Conservation (phyloP, 2,113 vertebrate species). For the Gambusia holbrooki region DNA sequence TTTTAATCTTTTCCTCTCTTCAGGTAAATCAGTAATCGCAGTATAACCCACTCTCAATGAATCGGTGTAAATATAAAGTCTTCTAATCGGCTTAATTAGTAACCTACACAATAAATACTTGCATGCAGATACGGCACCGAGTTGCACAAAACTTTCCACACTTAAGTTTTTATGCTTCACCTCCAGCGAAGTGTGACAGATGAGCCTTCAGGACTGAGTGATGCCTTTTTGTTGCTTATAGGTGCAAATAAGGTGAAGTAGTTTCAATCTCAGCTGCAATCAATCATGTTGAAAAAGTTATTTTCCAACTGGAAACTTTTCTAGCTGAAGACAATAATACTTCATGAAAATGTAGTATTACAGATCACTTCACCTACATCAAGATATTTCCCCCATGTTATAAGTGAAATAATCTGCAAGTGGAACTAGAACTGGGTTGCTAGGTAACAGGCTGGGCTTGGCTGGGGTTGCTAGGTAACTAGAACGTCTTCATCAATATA, state of each 20-base stretch:
- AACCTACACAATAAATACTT: constrained; percentile 70
- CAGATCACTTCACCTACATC: no score
- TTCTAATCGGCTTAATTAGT: constrained; percentile 68
- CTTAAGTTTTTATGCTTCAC: constrained; percentile 26
- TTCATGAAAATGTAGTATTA: no score
- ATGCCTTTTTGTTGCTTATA: neutral
- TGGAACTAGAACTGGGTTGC: no score
- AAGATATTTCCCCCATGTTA: no score
- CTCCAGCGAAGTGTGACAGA: constrained; percentile 32
- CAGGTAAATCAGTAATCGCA: constrained; percentile 45
- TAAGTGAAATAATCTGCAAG: no score
- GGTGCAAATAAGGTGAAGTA: neutral
- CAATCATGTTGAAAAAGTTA: neutral
- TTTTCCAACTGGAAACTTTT: neutral
- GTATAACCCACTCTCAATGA: constrained; percentile 13
- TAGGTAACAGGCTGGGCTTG: no score
- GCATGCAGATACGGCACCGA: constrained; percentile 6
- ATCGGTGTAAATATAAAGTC: constrained; percentile 35
- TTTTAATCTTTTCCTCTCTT: constrained; percentile 46
- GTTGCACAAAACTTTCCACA: constrained; percentile 10
- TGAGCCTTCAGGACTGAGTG: neutral
- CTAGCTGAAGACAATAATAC: no score
- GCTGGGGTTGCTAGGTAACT: no score
- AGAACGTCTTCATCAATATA: no score
- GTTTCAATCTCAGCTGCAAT: neutral